Base-by-base conservation (phyloP, 2,797 vertebrate species). In the Falco columbarius region DNA sequence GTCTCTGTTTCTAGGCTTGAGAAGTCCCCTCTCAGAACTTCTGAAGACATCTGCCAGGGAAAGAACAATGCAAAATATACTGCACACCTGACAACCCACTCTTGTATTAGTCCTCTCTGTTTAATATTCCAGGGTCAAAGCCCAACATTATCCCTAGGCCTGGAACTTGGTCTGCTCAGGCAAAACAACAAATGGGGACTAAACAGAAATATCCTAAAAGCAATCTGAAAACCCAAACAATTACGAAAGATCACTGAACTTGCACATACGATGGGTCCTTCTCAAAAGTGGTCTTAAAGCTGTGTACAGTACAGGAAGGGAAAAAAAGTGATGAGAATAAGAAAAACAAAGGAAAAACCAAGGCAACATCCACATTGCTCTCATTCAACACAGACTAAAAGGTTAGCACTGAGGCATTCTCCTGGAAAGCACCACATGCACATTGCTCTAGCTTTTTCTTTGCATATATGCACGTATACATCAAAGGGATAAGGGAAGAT, bases 1-100 rank as follows among this genome's bases (percentile, higher is more conserved):
- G 70, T 91, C 74, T 98, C 98, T 55, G 92, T 83, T 93, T 97
- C 95, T 34, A 96, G 79, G 68, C 84, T 97, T 61, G 97, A 73
- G 9, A 84, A 88, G 17, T 96, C 92, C 15, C 72, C 80, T 86
- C 89, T 96, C 67, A 75, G 71, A 32, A 56, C 55, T 88, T 97
- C 96, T 73, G 94, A 32, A 58, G 97, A 93, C 67, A 95, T 86
- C 98, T 98, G 96, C 12, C 67, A 93, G 66, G 46, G 90, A 59
- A 96, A 62, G 80, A 95, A 81, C 21, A 88, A 30, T 38, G 30
- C 51, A 79, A 90, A 82, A 65, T 24, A 80, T 14, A 98, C 95
- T 36, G 30, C 97, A 92, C 21, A 1, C 5, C 4, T 36, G 42
- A 36, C 46, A 90, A 68, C 42, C 19, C 10, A 0, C 29, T 75